Evolutionary conservation across 2,888 invertebrate genomes (phyloP).

Genomic region (Apoda limacodes): DNA sequence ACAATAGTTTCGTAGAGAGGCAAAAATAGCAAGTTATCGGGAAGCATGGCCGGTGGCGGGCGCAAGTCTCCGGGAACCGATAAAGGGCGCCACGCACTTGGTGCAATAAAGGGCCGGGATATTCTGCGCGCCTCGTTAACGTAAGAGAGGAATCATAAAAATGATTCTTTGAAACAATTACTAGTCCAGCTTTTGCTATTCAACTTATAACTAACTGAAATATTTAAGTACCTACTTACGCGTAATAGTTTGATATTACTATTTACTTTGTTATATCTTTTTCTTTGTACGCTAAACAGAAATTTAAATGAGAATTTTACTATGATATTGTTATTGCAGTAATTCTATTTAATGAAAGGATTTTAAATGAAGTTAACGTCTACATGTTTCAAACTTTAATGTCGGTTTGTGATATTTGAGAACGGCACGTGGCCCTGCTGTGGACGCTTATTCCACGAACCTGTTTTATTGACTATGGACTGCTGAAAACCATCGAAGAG

Average conservation of each 20-base stretch:
- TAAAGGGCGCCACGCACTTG: slow-evolving; percentile 48
- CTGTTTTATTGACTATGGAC: slow-evolving; percentile 58
- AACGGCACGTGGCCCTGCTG: slow-evolving; percentile 36
- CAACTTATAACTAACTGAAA: too few species aligned
- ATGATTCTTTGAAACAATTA: slow-evolving; percentile 54
- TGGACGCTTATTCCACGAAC: slow-evolving; percentile 50
- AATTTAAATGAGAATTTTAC: too few species aligned
- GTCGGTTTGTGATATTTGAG: slow-evolving; percentile 38
- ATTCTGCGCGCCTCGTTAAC: slow-evolving; percentile 54
- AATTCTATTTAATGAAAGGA: too few species aligned
- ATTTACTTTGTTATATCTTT: too few species aligned
- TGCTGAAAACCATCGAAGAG: slow-evolving; percentile 56
- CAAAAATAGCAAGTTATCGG: slow-evolving; percentile 58
- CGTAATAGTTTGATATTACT: too few species aligned
- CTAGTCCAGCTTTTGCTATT: slow-evolving; percentile 25
- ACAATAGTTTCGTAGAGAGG: slow-evolving; percentile 48
- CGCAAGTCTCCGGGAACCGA: slow-evolving; percentile 35
- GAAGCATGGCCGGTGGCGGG: slow-evolving; percentile 52
- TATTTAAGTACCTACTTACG: too few species aligned
- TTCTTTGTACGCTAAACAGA: too few species aligned
- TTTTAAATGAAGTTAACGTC: too few species aligned
- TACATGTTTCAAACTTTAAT: slow-evolving; percentile 7
- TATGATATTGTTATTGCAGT: too few species aligned
- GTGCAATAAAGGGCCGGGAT: slow-evolving; percentile 42
- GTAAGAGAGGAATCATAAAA: slow-evolving; percentile 47